phyloP scores from a whole-genome alignment of 2,888 invertebrate species.

The Mechanitis mazaeus region DNA sequence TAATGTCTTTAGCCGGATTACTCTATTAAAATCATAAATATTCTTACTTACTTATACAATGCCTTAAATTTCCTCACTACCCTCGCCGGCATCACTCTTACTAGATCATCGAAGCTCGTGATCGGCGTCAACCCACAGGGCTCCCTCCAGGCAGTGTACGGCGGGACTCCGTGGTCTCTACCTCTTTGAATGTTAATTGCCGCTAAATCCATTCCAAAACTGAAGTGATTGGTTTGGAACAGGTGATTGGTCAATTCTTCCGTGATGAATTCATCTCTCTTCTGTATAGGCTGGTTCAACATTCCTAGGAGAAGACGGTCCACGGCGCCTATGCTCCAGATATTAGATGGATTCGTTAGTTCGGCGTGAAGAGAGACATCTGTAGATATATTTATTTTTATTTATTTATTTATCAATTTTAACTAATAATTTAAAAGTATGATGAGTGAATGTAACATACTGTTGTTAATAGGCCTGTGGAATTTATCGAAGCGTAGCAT shows the following conservation, averaged over 20 bases:
- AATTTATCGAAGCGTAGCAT: slow-evolving; percentile 84
- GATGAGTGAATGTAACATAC: slow-evolving; percentile 67
- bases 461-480: slow-evolving; percentile 82
- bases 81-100: slow-evolving; percentile 79
- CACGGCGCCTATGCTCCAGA: slow-evolving; percentile 87
- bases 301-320: slow-evolving; percentile 87
- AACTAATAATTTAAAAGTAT: too few species aligned
- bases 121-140: slow-evolving; percentile 85
- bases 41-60: slow-evolving; percentile 66
- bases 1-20: background rate
- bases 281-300: slow-evolving; percentile 85
- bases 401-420: too few species aligned
- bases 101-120: slow-evolving; percentile 82
- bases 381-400: background rate
- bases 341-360: slow-evolving; percentile 80
- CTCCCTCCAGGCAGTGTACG: slow-evolving; percentile 87
- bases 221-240: slow-evolving; percentile 82
- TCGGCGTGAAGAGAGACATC: slow-evolving; percentile 90
- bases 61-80: slow-evolving; percentile 79
- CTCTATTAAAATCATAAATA: slow-evolving; percentile 14
- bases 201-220: slow-evolving; percentile 90
- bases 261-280: slow-evolving; percentile 88
- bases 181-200: slow-evolving; percentile 91
- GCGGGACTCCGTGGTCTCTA: slow-evolving; percentile 89
- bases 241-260: slow-evolving; percentile 89